Evolutionary conservation across 2,113 vertebrate species (phyloP).

Genomic region (Pantherophis guttatus): DNA sequence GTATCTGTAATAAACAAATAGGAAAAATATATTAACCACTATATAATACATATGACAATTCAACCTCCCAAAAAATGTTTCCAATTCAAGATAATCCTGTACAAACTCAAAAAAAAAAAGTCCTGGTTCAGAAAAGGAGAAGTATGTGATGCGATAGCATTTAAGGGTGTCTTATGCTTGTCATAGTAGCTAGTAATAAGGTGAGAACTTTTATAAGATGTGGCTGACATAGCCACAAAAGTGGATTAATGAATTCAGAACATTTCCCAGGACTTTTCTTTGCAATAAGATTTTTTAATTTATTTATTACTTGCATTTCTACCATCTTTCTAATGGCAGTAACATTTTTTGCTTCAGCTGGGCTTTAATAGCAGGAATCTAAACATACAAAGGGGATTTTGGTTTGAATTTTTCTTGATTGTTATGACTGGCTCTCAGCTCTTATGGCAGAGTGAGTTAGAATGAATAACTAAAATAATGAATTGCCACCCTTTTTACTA

Average conservation of each 20-base stretch:
- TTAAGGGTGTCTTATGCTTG: not conserved
- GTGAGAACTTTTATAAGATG: not conserved
- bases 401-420: not conserved
- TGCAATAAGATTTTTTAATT: not conserved
- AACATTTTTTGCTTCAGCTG: not conserved
- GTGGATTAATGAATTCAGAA: constrained; percentile 3
- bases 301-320: not conserved
- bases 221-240: not conserved
- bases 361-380: not conserved
- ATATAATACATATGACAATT: not conserved
- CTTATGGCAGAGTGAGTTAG: not conserved
- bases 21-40: not conserved
- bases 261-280: not conserved
- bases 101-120: not conserved
- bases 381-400: not conserved
- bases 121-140: not conserved
- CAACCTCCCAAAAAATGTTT: not conserved
- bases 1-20: not conserved
- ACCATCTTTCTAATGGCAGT: not conserved
- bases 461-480: not conserved
- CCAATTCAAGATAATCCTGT: not conserved
- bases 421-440: not conserved
- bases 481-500: not conserved
- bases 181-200: not conserved
- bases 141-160: not conserved